Conservation (phyloP, 2,113 vertebrate genomes). For the Malurus alboscapulatus region DNA sequence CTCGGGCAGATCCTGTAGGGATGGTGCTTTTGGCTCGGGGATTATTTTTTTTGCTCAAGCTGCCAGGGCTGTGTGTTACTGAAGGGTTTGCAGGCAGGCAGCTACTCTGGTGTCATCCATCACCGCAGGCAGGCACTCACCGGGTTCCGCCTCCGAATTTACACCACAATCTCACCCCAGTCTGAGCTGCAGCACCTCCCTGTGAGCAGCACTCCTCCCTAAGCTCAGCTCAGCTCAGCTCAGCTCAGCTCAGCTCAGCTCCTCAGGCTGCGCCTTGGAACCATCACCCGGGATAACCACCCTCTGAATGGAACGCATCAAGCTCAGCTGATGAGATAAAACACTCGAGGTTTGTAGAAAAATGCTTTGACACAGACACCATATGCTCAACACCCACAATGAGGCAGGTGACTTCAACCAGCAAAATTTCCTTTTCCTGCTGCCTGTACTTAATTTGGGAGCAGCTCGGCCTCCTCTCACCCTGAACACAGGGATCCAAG, state of each 20-base stretch:
- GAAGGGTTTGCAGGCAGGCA: neutral
- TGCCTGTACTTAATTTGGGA: neutral
- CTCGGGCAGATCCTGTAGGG: neutral
- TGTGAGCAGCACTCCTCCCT: neutral
- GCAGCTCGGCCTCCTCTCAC: neutral
- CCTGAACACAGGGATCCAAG: neutral
- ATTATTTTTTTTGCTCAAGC: neutral
- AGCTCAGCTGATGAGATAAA: neutral
- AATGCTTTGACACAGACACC: neutral
- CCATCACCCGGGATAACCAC: neutral
- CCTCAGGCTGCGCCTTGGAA: neutral
- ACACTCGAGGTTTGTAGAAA: neutral
- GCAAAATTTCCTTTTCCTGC: neutral
- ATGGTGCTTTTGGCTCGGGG: neutral
- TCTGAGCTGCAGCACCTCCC: neutral
- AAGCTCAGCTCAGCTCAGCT: neutral
- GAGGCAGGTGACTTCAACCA: neutral
- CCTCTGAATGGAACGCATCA: neutral
- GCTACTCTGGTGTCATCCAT: neutral
- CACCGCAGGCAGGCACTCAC: fast-evolving
- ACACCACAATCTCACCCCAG: neutral
- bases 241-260: neutral
- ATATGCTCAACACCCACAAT: neutral
- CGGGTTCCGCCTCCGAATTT: fast-evolving
- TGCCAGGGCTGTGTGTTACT: neutral